These are phyloP conservation scores for Lasioglossum lativentre DNA, from an alignment of 2,888 invertebrate species.

Conservation along the genomic window DNA sequence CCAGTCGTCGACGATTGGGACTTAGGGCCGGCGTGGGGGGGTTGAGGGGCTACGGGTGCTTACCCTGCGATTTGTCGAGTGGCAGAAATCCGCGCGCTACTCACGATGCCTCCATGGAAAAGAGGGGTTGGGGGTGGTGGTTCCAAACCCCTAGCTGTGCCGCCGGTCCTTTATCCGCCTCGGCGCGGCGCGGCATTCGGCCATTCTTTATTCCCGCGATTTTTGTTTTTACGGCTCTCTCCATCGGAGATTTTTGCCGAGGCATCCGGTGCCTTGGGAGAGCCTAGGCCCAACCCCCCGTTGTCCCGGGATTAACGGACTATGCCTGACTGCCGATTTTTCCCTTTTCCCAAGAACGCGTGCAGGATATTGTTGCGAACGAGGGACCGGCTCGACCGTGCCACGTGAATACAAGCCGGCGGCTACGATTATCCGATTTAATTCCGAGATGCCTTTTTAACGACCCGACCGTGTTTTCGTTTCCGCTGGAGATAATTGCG, in stretches of 20 bases:
- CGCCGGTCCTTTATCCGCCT: constrained; percentile 46
- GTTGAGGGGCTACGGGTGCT: constrained; percentile 60
- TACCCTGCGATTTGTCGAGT: constrained; percentile 75
- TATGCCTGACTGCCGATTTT: constrained; percentile 6
- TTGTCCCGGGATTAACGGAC: constrained; percentile 42
- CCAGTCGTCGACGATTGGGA: constrained; percentile 66
- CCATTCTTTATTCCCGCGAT: constrained; percentile 53
- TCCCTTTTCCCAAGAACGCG: background rate
- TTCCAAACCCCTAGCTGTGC: background rate
- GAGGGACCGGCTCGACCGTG: constrained; percentile 20
- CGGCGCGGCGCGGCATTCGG: constrained; percentile 27
- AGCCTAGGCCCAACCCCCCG: background rate
- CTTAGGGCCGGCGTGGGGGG: constrained; percentile 42
- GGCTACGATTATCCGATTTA: constrained; percentile 53
- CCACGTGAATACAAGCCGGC: background rate
- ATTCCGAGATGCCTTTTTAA: constrained; percentile 47
- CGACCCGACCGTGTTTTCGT: constrained; percentile 38
- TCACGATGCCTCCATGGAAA: constrained; percentile 27
- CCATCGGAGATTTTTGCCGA: constrained; percentile 27
- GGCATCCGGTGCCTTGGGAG: constrained; percentile 44
- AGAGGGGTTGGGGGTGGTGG: background rate
- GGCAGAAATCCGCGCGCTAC: constrained; percentile 62
- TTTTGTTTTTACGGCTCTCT: constrained; percentile 51
- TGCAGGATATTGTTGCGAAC: constrained; percentile 50
- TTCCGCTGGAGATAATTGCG: background rate